Percentiles rank a stretch among this genome's conserved stretches.
These are phyloP conservation scores for Phrynosoma platyrhinos DNA, from an alignment of 2,113 vertebrate species.

Conservation along the genomic window DNA sequence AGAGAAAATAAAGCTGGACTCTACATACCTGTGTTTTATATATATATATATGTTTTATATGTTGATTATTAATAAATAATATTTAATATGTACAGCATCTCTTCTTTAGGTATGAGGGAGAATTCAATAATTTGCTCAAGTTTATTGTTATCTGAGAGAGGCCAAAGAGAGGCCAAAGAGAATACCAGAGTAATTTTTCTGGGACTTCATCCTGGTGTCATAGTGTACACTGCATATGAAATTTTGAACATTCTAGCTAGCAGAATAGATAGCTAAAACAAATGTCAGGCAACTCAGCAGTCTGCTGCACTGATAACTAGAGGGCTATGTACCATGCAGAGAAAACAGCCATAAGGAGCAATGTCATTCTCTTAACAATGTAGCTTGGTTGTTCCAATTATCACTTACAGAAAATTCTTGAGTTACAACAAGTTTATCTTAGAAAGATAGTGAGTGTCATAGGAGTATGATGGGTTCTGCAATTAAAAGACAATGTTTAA, in stretches of 20 bases:
- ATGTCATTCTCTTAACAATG: constrained; percentile 62
- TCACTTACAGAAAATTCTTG: constrained; percentile 55
- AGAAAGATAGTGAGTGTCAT: constrained; percentile 25
- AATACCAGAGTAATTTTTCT: no score
- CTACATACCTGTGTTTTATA: no score
- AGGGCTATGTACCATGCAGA: constrained; percentile 56
- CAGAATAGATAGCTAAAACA: constrained; percentile 52
- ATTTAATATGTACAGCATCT: no score
- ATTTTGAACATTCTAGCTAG: constrained; percentile 54
- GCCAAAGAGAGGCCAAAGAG: no score
- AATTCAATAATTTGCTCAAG: no score
- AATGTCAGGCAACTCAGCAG: constrained; percentile 52
- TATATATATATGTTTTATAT: no score
- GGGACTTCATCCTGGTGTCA: neutral
- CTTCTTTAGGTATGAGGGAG: no score
- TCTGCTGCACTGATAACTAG: constrained; percentile 59
- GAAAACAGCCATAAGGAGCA: constrained; percentile 55
- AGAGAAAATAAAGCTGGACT: no score
- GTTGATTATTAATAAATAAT: no score
- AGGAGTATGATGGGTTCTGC: constrained; percentile 31
- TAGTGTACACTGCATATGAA: constrained; percentile 15
- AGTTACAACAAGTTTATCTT: constrained; percentile 56
- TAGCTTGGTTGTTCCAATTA: constrained; percentile 69
- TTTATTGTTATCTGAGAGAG: no score
- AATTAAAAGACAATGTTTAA: no score